A percentile compares a stretch with the other conserved stretches of the same genome.
These are phyloP conservation scores for Adineta ricciae DNA, from an alignment of 2,888 invertebrate species.

Conservation along the genomic window DNA sequence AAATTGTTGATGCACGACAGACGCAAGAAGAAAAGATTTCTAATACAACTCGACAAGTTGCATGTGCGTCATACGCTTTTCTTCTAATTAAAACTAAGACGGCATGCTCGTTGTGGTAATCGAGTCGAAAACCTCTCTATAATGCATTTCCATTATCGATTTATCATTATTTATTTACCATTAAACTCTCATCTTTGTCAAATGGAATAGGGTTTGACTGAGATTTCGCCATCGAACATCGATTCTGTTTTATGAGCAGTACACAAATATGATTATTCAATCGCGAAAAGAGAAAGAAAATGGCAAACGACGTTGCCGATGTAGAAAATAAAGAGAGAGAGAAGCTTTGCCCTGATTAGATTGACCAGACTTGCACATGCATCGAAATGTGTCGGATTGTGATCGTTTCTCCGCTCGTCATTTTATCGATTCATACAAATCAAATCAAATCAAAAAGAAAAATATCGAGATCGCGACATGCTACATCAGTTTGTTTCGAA, in stretches of 20 bases:
- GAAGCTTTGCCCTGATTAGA: not conserved
- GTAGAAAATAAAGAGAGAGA: not conserved
- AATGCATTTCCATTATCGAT: not conserved
- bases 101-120: not conserved
- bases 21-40: not conserved
- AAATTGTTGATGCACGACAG: no score
- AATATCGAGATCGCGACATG: not conserved
- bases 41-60: not conserved
- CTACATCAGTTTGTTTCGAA: not conserved
- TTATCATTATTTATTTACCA: not conserved
- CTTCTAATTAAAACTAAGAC: not conserved
- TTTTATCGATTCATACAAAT: not conserved
- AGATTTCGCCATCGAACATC: no score
- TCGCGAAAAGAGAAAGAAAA: not conserved
- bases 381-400: not conserved
- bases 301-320: not conserved
- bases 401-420: no score
- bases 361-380: not conserved
- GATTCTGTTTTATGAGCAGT: not conserved
- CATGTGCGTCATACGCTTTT: not conserved
- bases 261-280: not conserved
- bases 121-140: not conserved
- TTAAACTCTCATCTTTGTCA: not conserved
- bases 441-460: not conserved
- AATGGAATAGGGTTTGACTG: not conserved